A percentile compares a stretch with the other conserved stretches of the same genome.
phyloP scores from a whole-genome alignment of 2,888 invertebrate species.

The Schizaphis graminum region DNA sequence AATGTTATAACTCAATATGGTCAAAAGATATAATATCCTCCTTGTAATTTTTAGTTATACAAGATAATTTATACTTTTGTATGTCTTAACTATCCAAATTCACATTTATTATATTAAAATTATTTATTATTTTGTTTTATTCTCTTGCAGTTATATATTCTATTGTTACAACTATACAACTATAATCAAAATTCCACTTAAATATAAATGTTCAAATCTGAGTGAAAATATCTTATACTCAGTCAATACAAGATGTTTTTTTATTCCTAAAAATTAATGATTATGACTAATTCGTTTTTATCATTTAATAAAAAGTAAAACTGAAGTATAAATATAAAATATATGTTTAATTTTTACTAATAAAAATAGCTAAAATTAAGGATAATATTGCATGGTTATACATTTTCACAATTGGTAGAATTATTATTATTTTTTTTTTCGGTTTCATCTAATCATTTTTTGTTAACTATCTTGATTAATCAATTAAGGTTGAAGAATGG shows the following conservation, averaged over 20 bases:
- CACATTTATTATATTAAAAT: neutral
- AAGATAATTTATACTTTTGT: neutral
- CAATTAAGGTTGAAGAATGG: neutral
- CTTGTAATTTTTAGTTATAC: neutral
- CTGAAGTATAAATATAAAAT: neutral
- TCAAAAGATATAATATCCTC: neutral
- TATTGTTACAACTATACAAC: neutral
- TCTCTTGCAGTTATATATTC: neutral
- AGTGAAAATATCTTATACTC: neutral
- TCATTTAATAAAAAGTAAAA: neutral
- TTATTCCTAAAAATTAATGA: neutral
- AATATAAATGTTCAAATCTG: neutral
- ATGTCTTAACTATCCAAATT: too few species aligned
- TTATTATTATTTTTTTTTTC: neutral
- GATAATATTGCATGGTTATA: neutral
- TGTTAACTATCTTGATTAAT: neutral
- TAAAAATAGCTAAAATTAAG: neutral
- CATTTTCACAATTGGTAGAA: neutral
- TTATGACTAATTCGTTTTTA: neutral
- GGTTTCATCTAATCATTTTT: neutral
- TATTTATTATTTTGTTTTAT: neutral
- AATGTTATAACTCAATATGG: neutral
- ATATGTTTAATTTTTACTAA: neutral
- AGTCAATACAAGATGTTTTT: neutral
- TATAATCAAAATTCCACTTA: neutral